These are phyloP conservation scores for Drosophila seclusa DNA, from an alignment of 2,888 invertebrate genomes.

Conservation along the genomic window DNA sequence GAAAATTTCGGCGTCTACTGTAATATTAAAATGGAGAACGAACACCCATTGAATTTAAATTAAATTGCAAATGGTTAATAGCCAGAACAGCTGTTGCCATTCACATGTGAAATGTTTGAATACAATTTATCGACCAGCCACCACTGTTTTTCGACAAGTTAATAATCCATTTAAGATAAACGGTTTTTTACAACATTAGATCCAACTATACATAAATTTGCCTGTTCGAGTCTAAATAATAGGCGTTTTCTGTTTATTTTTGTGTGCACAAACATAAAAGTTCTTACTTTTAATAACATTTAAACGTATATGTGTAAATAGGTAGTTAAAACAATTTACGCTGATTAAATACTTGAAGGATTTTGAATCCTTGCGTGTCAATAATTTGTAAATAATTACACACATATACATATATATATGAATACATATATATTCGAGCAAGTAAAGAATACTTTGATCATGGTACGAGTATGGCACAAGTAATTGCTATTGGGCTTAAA, in stretches of 20 bases:
- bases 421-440: constrained; percentile 22
- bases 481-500: not conserved
- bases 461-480: constrained; percentile 50
- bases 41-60: not conserved
- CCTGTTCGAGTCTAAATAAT: not conserved
- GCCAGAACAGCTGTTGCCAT: not conserved
- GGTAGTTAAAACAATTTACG: constrained; percentile 22
- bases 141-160: constrained; percentile 4
- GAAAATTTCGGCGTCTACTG: not conserved
- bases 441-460: constrained; percentile 18
- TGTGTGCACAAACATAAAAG: constrained; percentile 11
- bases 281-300: constrained; percentile 7
- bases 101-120: not conserved
- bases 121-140: constrained; percentile 29
- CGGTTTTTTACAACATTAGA: not conserved
- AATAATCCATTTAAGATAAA: constrained; percentile 1
- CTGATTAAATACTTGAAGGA: constrained; percentile 49
- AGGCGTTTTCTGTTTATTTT: not conserved
- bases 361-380: constrained; percentile 44
- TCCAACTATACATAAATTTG: not conserved
- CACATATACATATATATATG: not conserved
- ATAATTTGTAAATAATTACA: constrained; percentile 30
- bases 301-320: not conserved
- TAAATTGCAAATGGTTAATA: not conserved
- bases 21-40: not conserved